Evolutionary conservation across 2,888 invertebrate species (phyloP), one percentile per base, ranked within the genome.

Genomic region (Polydesmus complanatus): DNA sequence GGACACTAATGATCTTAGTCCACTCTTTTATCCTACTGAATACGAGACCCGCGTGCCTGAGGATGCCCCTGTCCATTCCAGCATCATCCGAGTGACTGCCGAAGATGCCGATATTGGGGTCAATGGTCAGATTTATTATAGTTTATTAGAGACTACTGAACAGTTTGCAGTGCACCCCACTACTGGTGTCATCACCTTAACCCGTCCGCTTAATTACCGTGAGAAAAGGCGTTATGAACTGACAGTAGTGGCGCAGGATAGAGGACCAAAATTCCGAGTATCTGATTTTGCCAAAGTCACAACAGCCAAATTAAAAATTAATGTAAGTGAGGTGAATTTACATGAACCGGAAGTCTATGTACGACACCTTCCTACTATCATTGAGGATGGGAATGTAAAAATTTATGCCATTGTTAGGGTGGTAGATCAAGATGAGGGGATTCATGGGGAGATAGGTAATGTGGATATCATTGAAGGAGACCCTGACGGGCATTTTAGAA

Each of bases 91-190:
- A 70, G 88, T 90, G 57, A 73, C 83, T 47, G 97, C 96, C 0
- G 93, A 92, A 70, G 97, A 98, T 76, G 95, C 97, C 2, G 97
- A 98, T 74, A 78, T 90, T 47, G 97, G 96, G 1, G 80, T 91
- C 68, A 97, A 97, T 74, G 94, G 95, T 1, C 93, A 96, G 77
- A 90, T 97, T 68, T 96, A 96, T 77, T 97, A 95, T 77, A 93
- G 91, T 73, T 84, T 97, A 69, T 78, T 82, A 56, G 84, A 88
- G 67, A 80, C 82, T 62, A 88, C 85, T 53, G 85, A 88, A 70
- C 84, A 83, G 68, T 97, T 96, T 73, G 86, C 91, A 47, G 84
- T 98, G 61, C 93, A 97, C 74, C 93, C 95, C 1, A 88, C 91
- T 60, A 87, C 87, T 54, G 96, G 96, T 11, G 82, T 88, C 26